A percentile compares a stretch with the other conserved stretches of the same genome.
Evolutionary conservation across 2,888 invertebrate genomes (phyloP).

Genomic region (Heliconius hortense): DNA sequence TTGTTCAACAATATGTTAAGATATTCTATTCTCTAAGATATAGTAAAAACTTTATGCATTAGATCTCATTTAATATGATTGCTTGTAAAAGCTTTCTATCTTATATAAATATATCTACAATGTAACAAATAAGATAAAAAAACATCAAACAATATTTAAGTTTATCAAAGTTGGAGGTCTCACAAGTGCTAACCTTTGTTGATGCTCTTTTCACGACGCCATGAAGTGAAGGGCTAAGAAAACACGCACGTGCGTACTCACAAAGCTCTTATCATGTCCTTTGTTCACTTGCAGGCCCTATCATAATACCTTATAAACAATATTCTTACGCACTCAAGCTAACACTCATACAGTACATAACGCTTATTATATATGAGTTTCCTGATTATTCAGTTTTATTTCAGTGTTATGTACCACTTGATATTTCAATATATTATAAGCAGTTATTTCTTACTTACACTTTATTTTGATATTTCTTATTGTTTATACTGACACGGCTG

Average conservation of each 20-base stretch:
- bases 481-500: conserved; percentile 23
- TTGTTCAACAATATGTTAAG: background rate
- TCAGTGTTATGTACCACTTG: conserved; percentile 4
- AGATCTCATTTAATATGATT: background rate
- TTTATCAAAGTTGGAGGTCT: conserved; percentile 4
- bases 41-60: background rate
- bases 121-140: background rate
- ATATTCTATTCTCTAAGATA: background rate
- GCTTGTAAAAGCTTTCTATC: background rate
- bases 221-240: conserved; percentile 53
- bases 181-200: conserved; percentile 45
- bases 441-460: conserved; percentile 7
- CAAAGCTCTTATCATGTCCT: conserved; percentile 59
- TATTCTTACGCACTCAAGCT: conserved; percentile 11
- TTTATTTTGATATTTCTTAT: conserved; percentile 30
- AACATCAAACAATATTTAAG: background rate
- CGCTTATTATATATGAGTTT: conserved; percentile 9
- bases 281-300: conserved; percentile 51
- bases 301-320: conserved; percentile 19
- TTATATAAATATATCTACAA: background rate
- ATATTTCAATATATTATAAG: background rate
- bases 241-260: conserved; percentile 67
- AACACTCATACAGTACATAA: conserved; percentile 10
- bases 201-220: conserved; percentile 49
- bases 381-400: background rate